A percentile compares a stretch with the other conserved stretches of the same genome.
Evolutionary conservation across 2,113 vertebrate species (phyloP).

Genomic region (Scytalopus superciliaris): DNA sequence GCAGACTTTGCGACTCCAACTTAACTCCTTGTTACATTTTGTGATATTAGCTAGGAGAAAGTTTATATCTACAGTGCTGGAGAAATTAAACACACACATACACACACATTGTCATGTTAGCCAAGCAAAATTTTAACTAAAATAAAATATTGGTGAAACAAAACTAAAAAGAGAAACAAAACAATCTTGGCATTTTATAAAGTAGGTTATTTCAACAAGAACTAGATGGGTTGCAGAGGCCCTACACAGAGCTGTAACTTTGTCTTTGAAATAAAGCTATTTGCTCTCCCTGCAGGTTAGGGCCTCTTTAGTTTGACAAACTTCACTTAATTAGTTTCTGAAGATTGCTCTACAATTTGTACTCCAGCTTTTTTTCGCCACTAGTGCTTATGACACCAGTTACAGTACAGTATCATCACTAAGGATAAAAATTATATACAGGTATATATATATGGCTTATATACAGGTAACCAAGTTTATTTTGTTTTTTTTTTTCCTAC

Average conservation of each 20-base stretch:
- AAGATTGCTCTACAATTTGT: neutral
- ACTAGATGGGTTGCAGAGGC: neutral
- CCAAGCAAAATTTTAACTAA: conserved; percentile 63
- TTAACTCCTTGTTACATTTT: conserved; percentile 72
- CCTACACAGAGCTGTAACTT: neutral
- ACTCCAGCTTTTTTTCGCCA: neutral
- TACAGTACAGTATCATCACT: neutral
- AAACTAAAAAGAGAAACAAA: conserved; percentile 50
- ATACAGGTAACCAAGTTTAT: neutral
- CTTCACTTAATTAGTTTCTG: conserved; percentile 6
- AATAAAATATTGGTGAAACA: conserved; percentile 57
- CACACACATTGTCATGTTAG: neutral
- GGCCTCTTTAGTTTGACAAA: neutral
- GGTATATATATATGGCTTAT: too few relatives aligned
- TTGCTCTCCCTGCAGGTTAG: neutral
- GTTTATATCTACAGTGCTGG: conserved; percentile 53
- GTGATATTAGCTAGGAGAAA: conserved; percentile 70
- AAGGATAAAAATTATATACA: neutral
- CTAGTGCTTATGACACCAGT: neutral
- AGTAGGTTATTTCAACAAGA: conserved; percentile 51
- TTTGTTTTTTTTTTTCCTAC: neutral
- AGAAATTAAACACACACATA: conserved; percentile 47
- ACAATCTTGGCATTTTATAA: conserved; percentile 9
- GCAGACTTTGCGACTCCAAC: conserved; percentile 75
- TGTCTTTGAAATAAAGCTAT: conserved; percentile 26